phyloP scores from a whole-genome alignment of 2,888 invertebrate species.

The Diabrotica balteata region DNA sequence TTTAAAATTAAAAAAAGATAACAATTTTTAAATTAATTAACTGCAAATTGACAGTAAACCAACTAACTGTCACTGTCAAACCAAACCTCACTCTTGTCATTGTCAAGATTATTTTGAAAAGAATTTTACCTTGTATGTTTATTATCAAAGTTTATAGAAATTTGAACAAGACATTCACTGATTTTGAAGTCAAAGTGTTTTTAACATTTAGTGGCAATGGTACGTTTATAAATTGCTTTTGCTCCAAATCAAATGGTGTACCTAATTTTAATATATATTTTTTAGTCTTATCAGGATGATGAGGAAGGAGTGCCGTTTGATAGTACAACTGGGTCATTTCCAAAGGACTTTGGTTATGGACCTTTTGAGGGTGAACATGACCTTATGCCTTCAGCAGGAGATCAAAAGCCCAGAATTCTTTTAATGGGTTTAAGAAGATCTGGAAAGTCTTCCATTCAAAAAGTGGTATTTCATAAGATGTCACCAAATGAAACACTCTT shows the following conservation, averaged over 20 bases:
- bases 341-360: constrained; percentile 92
- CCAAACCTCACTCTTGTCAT: background rate
- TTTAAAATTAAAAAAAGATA: too few species aligned
- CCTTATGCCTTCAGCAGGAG: constrained; percentile 69
- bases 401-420: constrained; percentile 91
- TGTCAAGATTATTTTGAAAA: constrained; percentile 5
- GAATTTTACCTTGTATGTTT: constrained; percentile 10
- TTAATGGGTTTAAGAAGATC: constrained; percentile 96
- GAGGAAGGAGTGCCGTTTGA: constrained; percentile 59
- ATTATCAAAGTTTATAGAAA: constrained; percentile 4
- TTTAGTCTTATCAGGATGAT: constrained; percentile 58
- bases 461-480: constrained; percentile 99
- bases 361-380: constrained; percentile 84
- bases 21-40: too few species aligned
- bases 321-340: constrained; percentile 74
- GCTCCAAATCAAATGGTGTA: background rate
- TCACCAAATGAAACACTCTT: constrained; percentile 99
- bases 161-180: background rate
- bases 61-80: background rate
- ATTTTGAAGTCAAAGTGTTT: background rate
- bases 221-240: background rate
- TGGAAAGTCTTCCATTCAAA: constrained; percentile 98
- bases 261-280: constrained; percentile 11
- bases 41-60: too few species aligned
- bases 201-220: constrained; percentile 9